These are phyloP conservation scores for Pantala flavescens DNA, from an alignment of 1,140 invertebrate genomes.

Conservation along the genomic window DNA sequence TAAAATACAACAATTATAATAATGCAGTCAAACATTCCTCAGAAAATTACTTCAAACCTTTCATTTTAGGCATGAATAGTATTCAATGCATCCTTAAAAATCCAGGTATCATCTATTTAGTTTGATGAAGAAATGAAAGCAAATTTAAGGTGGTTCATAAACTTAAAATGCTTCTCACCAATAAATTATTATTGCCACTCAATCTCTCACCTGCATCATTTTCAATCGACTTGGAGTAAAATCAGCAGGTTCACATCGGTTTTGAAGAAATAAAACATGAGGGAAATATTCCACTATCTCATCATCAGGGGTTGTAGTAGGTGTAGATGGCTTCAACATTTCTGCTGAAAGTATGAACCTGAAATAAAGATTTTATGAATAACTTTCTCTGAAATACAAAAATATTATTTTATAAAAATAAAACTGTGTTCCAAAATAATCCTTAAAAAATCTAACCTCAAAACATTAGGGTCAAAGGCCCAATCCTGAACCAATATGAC, in stretches of 20 bases:
- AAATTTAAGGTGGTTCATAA: no score
- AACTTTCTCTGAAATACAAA: not conserved
- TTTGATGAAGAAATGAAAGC: no score
- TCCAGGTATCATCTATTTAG: no score
- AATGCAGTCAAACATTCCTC: no score
- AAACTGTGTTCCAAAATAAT: no score
- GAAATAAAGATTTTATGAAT: slow-evolving; percentile 48
- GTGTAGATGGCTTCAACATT: slow-evolving; percentile 69
- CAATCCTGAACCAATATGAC: slow-evolving; percentile 77
- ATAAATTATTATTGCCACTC: no score
- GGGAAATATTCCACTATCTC: slow-evolving; percentile 60
- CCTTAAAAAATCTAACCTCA: slow-evolving; percentile 38
- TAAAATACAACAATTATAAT: no score
- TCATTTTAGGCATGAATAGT: no score
- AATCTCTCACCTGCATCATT: slow-evolving; percentile 51
- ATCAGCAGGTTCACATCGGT: slow-evolving; percentile 57
- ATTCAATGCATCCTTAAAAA: no score
- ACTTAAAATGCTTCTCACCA: no score
- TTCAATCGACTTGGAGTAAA: slow-evolving; percentile 52
- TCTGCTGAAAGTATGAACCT: slow-evolving; percentile 75
- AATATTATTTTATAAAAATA: no score
- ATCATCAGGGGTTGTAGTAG: slow-evolving; percentile 51
- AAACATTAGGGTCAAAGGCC: slow-evolving; percentile 64
- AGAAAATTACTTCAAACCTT: no score
- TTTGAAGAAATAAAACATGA: slow-evolving; percentile 65